Percentiles rank a stretch among this genome's conserved stretches.
These are phyloP conservation scores for Gryllus longicercus DNA, from an alignment of 2,888 invertebrate genomes.

Conservation along the genomic window DNA sequence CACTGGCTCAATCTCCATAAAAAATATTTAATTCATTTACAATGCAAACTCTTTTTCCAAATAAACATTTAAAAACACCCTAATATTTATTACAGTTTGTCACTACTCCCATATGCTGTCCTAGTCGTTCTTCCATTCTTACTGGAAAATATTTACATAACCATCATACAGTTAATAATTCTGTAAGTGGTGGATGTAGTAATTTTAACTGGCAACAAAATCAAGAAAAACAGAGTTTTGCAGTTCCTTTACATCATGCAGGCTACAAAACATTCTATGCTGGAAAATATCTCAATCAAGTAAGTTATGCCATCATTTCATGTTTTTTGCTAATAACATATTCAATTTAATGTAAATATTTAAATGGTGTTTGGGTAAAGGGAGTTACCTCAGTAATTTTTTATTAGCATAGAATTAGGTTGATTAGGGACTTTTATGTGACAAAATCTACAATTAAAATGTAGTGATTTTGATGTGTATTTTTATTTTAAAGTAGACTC, in stretches of 20 bases:
- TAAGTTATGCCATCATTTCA: conserved; percentile 42
- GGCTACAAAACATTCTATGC: conserved; percentile 84
- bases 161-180: conserved; percentile 74
- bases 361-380: no score
- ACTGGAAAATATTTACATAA: conserved; percentile 84
- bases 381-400: no score
- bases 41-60: not conserved
- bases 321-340: no score
- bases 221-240: conserved; percentile 66
- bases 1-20: not conserved
- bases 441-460: no score
- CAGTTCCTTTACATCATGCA: conserved; percentile 59
- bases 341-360: no score
- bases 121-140: conserved; percentile 80
- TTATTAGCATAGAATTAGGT: no score
- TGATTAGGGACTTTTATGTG: no score
- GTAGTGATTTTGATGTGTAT: no score
- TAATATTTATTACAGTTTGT: conserved; percentile 61
- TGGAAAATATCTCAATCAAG: conserved; percentile 91
- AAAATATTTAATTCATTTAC: not conserved
- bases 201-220: conserved; percentile 62
- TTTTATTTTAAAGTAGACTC: no score
- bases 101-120: conserved; percentile 83
- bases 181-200: conserved; percentile 72
- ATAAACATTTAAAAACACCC: not conserved